A percentile compares a stretch with the other conserved stretches of the same genome.
Evolutionary conservation across 2,113 vertebrate species (phyloP).

Genomic region (Albula goreensis): DNA sequence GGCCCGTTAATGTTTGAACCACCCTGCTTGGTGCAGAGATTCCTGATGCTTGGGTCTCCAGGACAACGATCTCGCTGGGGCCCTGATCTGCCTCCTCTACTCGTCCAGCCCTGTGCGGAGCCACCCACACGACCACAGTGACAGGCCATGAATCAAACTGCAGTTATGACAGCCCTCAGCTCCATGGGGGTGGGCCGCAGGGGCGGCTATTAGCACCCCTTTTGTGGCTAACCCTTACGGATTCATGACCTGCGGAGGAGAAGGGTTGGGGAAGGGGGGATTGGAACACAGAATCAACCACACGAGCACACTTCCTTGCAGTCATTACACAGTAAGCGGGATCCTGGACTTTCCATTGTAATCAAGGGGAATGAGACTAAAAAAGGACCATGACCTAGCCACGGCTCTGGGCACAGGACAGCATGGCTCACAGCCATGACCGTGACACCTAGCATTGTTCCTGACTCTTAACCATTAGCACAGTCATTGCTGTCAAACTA

Average conservation of each 20-base stretch:
- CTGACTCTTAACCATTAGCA: not conserved
- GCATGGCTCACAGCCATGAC: not conserved
- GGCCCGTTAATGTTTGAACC: not conserved
- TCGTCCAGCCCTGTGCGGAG: not conserved
- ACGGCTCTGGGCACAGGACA: not conserved
- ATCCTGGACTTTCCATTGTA: not conserved
- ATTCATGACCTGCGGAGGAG: constrained; percentile 25
- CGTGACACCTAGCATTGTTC: not conserved
- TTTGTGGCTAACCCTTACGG: constrained; percentile 30
- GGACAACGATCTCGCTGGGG: no score
- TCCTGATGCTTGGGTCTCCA: not conserved
- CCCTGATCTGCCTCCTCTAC: not conserved
- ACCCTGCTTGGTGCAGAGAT: not conserved
- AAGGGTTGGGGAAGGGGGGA: not conserved
- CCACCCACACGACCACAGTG: constrained; percentile 21
- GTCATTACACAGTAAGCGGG: not conserved
- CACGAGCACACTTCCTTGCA: not conserved
- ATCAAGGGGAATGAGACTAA: not conserved
- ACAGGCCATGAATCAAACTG: constrained; percentile 35
- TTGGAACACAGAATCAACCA: not conserved
- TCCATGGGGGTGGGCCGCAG: not conserved
- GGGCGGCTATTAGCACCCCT: constrained; percentile 27
- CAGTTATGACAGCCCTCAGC: constrained; percentile 36
- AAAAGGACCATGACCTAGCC: not conserved
- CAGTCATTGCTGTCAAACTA: no score